A percentile compares a stretch with the other conserved stretches of the same genome.
These are phyloP conservation scores for Cecropterus lyciades DNA, from an alignment of 1,140 invertebrate species.

Conservation along the genomic window DNA sequence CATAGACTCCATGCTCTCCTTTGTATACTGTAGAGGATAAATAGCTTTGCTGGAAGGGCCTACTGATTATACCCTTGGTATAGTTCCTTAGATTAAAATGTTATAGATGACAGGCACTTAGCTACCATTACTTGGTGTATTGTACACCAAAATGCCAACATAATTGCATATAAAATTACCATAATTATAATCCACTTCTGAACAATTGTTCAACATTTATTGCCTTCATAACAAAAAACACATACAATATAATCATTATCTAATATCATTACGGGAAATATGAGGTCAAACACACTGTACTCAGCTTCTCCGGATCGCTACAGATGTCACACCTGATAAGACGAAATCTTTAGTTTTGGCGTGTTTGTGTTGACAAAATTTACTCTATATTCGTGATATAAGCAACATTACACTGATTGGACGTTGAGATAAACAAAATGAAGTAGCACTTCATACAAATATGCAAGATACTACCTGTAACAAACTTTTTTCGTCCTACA, in stretches of 20 bases:
- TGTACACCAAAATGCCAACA: too few relatives aligned
- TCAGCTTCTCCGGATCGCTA: not conserved
- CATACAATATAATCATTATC: not conserved
- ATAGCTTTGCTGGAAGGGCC: too few relatives aligned
- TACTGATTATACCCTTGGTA: too few relatives aligned
- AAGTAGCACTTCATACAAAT: not conserved
- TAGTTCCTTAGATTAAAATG: too few relatives aligned
- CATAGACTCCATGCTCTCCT: too few relatives aligned
- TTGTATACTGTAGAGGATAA: too few relatives aligned
- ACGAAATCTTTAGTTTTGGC: not conserved
- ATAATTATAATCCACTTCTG: not conserved
- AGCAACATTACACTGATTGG: not conserved
- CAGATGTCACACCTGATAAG: slow-evolving; percentile 23
- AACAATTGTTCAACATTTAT: not conserved
- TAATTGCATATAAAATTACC: too few relatives aligned
- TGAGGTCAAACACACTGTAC: slow-evolving; percentile 9
- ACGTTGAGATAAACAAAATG: not conserved
- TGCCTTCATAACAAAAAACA: not conserved
- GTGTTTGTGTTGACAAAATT: not conserved
- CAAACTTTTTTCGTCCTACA: slow-evolving; percentile 13
- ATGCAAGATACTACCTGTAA: not conserved
- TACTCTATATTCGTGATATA: not conserved
- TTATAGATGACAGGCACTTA: too few relatives aligned
- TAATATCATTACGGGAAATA: slow-evolving; percentile 17
- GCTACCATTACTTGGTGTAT: too few relatives aligned